Evolutionary conservation across 2,797 vertebrate genomes (phyloP).

Genomic region (Astyanax mexicanus): DNA sequence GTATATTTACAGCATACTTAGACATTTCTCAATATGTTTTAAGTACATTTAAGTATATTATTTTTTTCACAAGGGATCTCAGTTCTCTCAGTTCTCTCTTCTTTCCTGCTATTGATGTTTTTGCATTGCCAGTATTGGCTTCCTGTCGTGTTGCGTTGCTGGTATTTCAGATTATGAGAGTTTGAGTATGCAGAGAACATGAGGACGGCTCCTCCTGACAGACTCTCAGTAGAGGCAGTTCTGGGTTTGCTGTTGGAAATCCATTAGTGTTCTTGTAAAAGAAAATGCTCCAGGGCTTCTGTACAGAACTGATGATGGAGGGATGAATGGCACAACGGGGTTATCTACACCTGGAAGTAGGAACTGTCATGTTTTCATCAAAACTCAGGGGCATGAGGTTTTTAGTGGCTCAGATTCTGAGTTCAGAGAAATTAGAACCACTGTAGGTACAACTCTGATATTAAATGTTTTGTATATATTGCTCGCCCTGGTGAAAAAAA

Average conservation of each 20-base stretch:
- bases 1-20: too few species aligned
- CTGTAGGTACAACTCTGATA: conserved; percentile 1
- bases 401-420: background rate
- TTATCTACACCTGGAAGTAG: conserved; percentile 3
- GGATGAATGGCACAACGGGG: conserved; percentile 21
- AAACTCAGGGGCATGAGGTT: background rate
- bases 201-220: conserved; percentile 1
- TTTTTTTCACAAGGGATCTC: too few species aligned
- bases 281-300: conserved; percentile 20
- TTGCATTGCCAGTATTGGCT: background rate
- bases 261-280: conserved; percentile 18
- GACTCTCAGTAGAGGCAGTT: background rate
- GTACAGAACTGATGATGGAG: conserved; percentile 7
- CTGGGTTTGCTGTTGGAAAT: conserved; percentile 8
- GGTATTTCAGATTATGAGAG: background rate
- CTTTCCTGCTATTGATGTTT: background rate
- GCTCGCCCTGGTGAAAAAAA: too few species aligned
- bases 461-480: too few species aligned
- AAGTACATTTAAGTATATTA: too few species aligned
- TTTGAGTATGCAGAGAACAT: background rate
- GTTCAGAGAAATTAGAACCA: background rate
- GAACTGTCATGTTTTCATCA: conserved; percentile 20
- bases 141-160: background rate
- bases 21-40: too few species aligned
- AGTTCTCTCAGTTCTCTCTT: too few species aligned